A percentile compares a stretch with the other conserved stretches of the same genome.
phyloP scores from a whole-genome alignment of 2,888 invertebrate genomes.

The Zygogramma bicolorata region DNA sequence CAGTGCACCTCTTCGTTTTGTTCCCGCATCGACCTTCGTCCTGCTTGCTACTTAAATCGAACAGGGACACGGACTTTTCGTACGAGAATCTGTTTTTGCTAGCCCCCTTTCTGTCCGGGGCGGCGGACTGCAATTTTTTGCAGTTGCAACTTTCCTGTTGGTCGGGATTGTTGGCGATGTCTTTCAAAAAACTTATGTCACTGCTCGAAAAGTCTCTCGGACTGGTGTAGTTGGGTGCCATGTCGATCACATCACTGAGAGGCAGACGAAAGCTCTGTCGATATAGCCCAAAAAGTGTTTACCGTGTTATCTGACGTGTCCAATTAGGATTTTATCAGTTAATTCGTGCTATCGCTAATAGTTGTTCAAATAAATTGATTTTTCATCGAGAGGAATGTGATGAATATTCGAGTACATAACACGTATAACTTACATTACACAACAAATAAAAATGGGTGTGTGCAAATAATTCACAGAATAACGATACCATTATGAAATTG shows the following conservation, averaged over 20 bases:
- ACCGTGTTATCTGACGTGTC: too few species aligned
- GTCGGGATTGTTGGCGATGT: constrained; percentile 44
- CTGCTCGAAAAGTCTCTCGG: constrained; percentile 39
- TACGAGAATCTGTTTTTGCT: constrained; percentile 28
- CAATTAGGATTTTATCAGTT: too few species aligned
- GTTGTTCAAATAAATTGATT: too few species aligned
- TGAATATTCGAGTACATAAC: too few species aligned
- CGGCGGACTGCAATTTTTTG: constrained; percentile 32
- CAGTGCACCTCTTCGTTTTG: constrained; percentile 34
- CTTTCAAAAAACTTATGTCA: constrained; percentile 42
- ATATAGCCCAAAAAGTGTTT: neutral
- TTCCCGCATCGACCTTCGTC: constrained; percentile 30
- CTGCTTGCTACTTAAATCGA: constrained; percentile 49
- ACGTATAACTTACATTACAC: too few species aligned
- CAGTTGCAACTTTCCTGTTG: constrained; percentile 38
- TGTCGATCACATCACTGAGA: constrained; percentile 23
- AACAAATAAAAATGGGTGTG: too few species aligned
- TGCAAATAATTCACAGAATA: too few species aligned
- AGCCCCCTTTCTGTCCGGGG: constrained; percentile 16
- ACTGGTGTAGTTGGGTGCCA: constrained; percentile 47
- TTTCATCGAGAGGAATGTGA: too few species aligned
- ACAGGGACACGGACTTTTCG: constrained; percentile 57
- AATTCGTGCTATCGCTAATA: too few species aligned
- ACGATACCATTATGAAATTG: too few species aligned
- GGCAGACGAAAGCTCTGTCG: neutral